Evolutionary conservation across 1,140 invertebrate species (phyloP), one percentile per base, ranked within the genome.

Genomic region (Halictus rubicundus): DNA sequence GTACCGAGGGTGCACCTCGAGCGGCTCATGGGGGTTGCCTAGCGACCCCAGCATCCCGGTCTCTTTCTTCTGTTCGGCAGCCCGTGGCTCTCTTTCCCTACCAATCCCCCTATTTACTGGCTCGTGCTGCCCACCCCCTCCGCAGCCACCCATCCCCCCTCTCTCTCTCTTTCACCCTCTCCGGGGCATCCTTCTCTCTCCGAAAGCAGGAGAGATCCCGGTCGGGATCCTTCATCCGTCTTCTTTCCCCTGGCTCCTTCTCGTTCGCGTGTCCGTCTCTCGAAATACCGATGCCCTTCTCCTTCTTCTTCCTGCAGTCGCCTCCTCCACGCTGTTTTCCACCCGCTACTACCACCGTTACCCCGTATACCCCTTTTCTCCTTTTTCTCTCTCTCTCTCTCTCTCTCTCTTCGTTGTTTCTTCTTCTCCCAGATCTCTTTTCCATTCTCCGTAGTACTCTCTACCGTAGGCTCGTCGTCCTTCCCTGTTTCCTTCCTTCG

Each of bases 11-110:
- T 88, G 87, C 88, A 90, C 88, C 88, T 81, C 81, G 74, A 79
- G 81, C 85, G 82, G 81, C 77, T 87, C 87, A 90, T 88, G 87
- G 88, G 90, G 88, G 91, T 91, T 92, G 91, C 91, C 89, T 92
- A 92, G 90, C 90, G 91, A 91, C 91, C 87, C 88, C 83, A 82
- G 83, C 75, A 82, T 86, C 86, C 86, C 82, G 19, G 66, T 88
- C 83, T 83, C 71, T 77, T 73, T 77, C 79, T 52, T 72, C 69
- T 66, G 27, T 63, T 69, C 27, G 60, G 1, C 65, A 39, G 57
- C 32, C 57, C 52, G 39, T 16, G 37, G 14, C 60, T 70, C 76
- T 57, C 59, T 54, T 37, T 68, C 61, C 57, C 66, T 72, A 32
- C 73, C 63, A 39, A 78, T 72, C 75, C 82, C 76, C 82, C 80